Conservation (phyloP, 1,140 invertebrate species). For the Drosophila triauraria region DNA sequence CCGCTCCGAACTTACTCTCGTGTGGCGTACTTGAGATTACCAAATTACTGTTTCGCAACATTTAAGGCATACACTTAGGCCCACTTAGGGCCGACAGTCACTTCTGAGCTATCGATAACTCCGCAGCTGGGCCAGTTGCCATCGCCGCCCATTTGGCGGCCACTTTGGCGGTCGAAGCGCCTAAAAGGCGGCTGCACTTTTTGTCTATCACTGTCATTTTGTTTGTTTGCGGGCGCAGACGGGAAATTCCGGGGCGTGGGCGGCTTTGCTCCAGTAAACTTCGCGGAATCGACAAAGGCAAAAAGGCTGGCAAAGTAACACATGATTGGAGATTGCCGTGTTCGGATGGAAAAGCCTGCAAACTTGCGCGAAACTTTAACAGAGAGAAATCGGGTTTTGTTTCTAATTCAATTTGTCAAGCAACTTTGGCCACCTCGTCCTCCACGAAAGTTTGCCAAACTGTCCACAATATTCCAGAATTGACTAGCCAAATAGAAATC, state of each 20-base stretch:
- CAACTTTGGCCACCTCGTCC: constrained; percentile 11
- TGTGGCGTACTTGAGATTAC: constrained; percentile 53
- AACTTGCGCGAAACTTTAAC: constrained; percentile 27
- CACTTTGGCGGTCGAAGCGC: constrained; percentile 43
- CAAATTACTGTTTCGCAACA: constrained; percentile 64
- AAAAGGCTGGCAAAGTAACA: constrained; percentile 40
- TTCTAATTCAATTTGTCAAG: constrained; percentile 55
- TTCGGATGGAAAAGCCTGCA: constrained; percentile 4
- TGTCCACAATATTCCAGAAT: constrained; percentile 43
- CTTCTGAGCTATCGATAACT: constrained; percentile 61
- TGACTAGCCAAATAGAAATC: constrained; percentile 49
- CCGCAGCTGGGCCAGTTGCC: constrained; percentile 27
- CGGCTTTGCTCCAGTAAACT: constrained; percentile 55
- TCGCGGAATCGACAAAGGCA: constrained; percentile 47
- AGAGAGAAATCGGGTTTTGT: constrained; percentile 37
- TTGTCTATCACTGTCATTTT: constrained; percentile 56
- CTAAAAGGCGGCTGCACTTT: constrained; percentile 54
- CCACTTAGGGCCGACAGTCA: constrained; percentile 27
- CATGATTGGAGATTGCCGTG: constrained; percentile 45
- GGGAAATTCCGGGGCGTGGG: constrained; percentile 18
- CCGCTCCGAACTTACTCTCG: not conserved
- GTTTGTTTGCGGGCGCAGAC: constrained; percentile 24
- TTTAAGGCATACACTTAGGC: constrained; percentile 49
- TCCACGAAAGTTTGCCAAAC: constrained; percentile 17
- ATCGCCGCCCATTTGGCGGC: constrained; percentile 35